Percentiles rank a stretch among this genome's conserved stretches.
These are phyloP conservation scores for Chrysomallon squamiferum DNA, from an alignment of 1,140 invertebrate species.

Conservation along the genomic window DNA sequence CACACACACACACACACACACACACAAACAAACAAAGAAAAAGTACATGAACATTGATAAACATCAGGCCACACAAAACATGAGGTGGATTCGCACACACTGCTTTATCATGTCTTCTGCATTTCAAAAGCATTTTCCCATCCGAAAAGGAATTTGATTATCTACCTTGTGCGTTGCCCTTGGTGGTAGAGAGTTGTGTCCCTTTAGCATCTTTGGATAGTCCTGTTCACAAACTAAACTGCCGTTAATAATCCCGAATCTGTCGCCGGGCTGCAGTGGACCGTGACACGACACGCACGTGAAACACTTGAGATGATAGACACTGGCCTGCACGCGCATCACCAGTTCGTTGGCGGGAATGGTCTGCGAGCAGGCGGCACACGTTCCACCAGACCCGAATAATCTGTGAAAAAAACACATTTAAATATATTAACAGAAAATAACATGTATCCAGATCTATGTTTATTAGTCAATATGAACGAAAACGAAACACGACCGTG, in stretches of 20 bases:
- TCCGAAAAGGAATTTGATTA: neutral
- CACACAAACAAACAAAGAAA: no score
- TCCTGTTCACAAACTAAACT: conserved; percentile 89
- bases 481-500: neutral
- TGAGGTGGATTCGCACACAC: no score
- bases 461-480: neutral
- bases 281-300: conserved; percentile 88
- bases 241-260: conserved; percentile 86
- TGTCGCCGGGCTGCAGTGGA: conserved; percentile 85
- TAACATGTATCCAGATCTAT: neutral
- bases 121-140: no score
- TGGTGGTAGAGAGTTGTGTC: conserved; percentile 33
- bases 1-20: no score
- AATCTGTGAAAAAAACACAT: conserved; percentile 79
- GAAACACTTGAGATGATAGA: conserved; percentile 93
- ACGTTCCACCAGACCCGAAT: conserved; percentile 85
- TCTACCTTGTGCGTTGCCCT: conserved; percentile 33
- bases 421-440: conserved; percentile 15
- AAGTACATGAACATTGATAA: no score
- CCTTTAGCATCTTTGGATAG: conserved; percentile 88
- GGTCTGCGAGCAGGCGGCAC: conserved; percentile 85
- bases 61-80: no score
- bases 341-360: conserved; percentile 92
- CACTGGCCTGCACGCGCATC: conserved; percentile 75
- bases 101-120: no score